Evolutionary conservation across 1,140 invertebrate genomes (phyloP).

Genomic region (Euglossa dilemma): DNA sequence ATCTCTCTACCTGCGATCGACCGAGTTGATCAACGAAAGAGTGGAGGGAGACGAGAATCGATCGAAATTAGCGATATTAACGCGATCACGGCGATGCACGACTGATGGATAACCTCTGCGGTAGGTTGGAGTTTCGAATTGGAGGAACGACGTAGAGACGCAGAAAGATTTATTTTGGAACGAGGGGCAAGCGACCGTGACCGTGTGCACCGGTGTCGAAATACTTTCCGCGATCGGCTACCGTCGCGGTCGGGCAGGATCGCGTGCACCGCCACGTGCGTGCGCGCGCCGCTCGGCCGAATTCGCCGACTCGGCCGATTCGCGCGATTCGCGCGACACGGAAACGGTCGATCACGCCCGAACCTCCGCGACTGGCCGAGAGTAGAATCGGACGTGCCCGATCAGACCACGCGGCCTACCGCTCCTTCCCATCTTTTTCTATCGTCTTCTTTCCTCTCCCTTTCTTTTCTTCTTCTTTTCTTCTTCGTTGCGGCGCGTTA

Average conservation of each 20-base stretch:
- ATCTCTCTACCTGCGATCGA: slow-evolving; percentile 17
- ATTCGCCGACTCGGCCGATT: background rate
- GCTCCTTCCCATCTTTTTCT: background rate
- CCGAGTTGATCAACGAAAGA: background rate
- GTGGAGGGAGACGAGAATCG: background rate
- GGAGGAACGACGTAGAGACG: background rate
- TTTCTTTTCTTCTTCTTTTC: too few relatives aligned
- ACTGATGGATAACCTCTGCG: too few relatives aligned
- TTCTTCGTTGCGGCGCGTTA: too few relatives aligned
- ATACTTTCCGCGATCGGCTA: background rate
- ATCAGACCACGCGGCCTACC: background rate
- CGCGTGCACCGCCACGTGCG: slow-evolving; percentile 32
- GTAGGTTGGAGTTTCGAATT: background rate
- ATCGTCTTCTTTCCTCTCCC: background rate
- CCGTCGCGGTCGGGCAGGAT: background rate
- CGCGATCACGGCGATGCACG: too few relatives aligned
- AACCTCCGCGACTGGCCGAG: background rate
- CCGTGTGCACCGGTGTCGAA: slow-evolving; percentile 21
- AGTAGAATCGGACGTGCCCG: background rate
- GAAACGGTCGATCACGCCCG: background rate
- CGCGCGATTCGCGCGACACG: background rate
- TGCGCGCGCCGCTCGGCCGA: background rate
- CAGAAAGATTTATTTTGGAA: slow-evolving; percentile 14
- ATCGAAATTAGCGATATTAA: too few relatives aligned
- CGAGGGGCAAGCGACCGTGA: slow-evolving; percentile 14